phyloP scores from a whole-genome alignment of 2,797 vertebrate genomes.

The Rachycentron canadum region DNA sequence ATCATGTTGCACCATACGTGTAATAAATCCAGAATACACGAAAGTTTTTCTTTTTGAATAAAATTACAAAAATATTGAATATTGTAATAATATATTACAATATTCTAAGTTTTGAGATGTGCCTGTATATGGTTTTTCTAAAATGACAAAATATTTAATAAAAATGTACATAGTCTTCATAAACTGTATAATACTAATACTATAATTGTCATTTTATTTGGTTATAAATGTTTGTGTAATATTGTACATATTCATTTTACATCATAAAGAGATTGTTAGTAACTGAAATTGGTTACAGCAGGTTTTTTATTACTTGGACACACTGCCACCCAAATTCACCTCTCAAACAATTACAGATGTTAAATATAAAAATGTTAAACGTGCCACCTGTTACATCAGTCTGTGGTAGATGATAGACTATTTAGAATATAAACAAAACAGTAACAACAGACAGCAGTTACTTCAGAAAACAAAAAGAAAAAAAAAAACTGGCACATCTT shows the following conservation, averaged over 20 bases:
- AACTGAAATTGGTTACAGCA: not conserved
- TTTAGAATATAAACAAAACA: constrained; percentile 24
- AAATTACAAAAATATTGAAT: too few relatives aligned
- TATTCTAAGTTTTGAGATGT: too few relatives aligned
- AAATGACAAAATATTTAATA: constrained; percentile 1
- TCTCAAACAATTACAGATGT: not conserved
- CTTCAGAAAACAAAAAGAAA: constrained; percentile 54
- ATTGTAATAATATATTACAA: too few relatives aligned
- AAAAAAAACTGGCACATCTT: constrained; percentile 67
- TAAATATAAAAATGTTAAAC: constrained; percentile 12
- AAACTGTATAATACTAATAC: constrained; percentile 1
- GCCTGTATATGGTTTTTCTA: not conserved
- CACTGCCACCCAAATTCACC: not conserved
- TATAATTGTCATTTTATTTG: not conserved
- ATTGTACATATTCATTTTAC: constrained; percentile 8
- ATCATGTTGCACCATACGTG: too few relatives aligned
- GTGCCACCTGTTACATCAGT: constrained; percentile 32
- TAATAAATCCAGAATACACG: too few relatives aligned
- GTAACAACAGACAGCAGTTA: constrained; percentile 42
- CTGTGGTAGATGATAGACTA: not conserved
- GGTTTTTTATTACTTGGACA: constrained; percentile 7
- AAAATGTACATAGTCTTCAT: not conserved
- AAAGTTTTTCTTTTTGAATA: too few relatives aligned
- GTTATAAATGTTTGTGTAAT: not conserved
- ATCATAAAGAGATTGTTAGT: constrained; percentile 22